Conservation (phyloP, 2,797 vertebrate species). For the Hydrocynus forskahlii region DNA sequence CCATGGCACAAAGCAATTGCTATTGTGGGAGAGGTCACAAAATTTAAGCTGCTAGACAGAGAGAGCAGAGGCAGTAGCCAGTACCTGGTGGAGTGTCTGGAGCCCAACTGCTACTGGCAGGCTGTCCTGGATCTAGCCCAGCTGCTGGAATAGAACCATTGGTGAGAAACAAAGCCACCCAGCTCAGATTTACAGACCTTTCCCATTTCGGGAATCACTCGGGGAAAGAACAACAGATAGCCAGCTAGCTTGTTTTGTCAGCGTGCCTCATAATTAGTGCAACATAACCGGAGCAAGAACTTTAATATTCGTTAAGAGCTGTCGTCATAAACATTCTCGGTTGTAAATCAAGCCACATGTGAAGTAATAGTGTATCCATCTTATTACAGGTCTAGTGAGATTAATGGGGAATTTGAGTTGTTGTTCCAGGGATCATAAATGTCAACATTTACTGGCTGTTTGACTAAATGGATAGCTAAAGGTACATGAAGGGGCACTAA, state of each 20-base stretch:
- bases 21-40: slow-evolving; percentile 30
- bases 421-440: slow-evolving; percentile 11
- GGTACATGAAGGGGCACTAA: slow-evolving; percentile 41
- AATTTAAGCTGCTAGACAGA: slow-evolving; percentile 46
- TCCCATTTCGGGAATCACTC: slow-evolving; percentile 41
- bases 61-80: slow-evolving; percentile 21
- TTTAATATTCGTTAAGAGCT: too few relatives aligned
- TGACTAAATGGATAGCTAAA: slow-evolving; percentile 3
- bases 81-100: slow-evolving; percentile 66
- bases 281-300: slow-evolving; percentile 24
- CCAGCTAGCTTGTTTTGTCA: slow-evolving; percentile 25
- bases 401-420: neutral
- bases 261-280: slow-evolving; percentile 34
- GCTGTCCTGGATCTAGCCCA: slow-evolving; percentile 57
- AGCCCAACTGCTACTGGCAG: slow-evolving; percentile 49
- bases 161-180: slow-evolving; percentile 32
- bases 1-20: neutral
- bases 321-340: neutral
- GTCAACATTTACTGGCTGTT: slow-evolving; percentile 2
- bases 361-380: neutral
- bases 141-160: slow-evolving; percentile 53
- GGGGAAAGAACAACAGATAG: slow-evolving; percentile 21
- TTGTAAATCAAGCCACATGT: slow-evolving; percentile 17
- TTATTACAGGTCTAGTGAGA: slow-evolving; percentile 18
- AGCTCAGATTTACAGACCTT: slow-evolving; percentile 45